Base-by-base conservation (phyloP, 2,113 vertebrate genomes). In the Aleadryas rufinucha region DNA sequence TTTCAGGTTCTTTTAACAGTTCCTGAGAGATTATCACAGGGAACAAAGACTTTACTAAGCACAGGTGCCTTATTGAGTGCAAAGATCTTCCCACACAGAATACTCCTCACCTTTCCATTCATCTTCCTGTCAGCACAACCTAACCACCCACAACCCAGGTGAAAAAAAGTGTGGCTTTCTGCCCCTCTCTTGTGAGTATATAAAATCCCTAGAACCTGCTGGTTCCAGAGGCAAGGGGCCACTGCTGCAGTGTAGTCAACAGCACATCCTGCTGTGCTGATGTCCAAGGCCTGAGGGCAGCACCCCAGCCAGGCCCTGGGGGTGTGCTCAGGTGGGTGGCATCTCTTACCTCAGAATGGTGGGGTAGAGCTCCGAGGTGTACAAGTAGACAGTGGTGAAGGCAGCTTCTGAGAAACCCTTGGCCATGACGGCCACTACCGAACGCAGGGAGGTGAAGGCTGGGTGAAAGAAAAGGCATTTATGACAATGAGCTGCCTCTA, bases 311-410 rank as follows among this genome's bases (percentile, higher is more conserved):
- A 60, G 56, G 56, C 12, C 45, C 30, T 44, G 70, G 44, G 6
- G 19, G 11, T 69, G 57, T 53, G 9, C 41, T n/a, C 21, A 5
- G 61, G 30, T 7, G 11, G 28, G 61, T 16, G 28, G 8, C n/a
- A 7, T 37, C 59, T 70, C 98, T 94, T 97, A 99, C 99, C 99
- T 99, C 65, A 99, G 88, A 16, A 99, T 97, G 1, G 99, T 99
- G 15, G 99, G 99, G 79, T 98, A 99, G 57, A 99, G 97, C 94
- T 99, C 99, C 3, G 98, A 98, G 47, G 98, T 98, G 93, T 98
- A 99, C 76, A 99, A 92, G 87, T 94, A 97, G 66, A 98, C 37
- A 0, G 98, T 98, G 21, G 96, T 97, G 97, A 99, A 99, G 7
- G 99, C 97, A 24, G 97, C 97, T 93, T 98, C 97, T 30, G 98